Evolutionary conservation across 1,140 invertebrate species (phyloP).

Genomic region (Anastrepha ludens): DNA sequence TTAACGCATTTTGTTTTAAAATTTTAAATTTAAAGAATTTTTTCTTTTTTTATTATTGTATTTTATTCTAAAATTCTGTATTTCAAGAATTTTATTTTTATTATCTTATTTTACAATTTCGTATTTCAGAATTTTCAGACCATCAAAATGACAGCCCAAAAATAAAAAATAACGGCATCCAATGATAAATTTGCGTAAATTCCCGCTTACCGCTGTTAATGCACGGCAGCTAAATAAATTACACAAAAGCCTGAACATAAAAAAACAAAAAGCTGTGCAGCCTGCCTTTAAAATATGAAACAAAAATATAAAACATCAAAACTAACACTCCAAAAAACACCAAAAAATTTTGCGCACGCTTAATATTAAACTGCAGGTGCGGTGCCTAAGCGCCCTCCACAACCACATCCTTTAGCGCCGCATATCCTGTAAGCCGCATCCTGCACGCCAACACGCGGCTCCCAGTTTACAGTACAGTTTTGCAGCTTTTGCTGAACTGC

Average conservation of each 20-base stretch:
- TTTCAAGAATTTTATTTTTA: too few species aligned
- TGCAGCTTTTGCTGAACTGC: neutral
- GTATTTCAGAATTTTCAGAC: too few species aligned
- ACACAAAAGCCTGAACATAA: neutral
- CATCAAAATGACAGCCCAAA: too few species aligned
- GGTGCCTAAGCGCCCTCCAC: neutral
- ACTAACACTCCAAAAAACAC: neutral
- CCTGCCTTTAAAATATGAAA: neutral
- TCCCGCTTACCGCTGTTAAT: neutral
- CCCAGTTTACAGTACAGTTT: neutral
- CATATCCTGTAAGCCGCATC: neutral
- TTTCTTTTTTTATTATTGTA: too few species aligned
- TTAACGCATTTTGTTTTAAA: too few species aligned
- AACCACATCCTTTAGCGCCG: neutral
- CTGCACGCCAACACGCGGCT: too few species aligned
- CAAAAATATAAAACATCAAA: slow-evolving; percentile 1
- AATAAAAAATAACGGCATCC: too few species aligned
- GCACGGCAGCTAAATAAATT: neutral
- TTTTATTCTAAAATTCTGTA: too few species aligned
- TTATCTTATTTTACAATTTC: too few species aligned
- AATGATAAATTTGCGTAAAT: neutral
- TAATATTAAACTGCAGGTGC: neutral
- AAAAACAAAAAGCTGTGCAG: neutral
- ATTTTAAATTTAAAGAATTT: too few species aligned
- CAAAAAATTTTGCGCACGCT: too few species aligned